These are phyloP conservation scores for Hyla sarda DNA, from an alignment of 2,113 vertebrate species.

Conservation along the genomic window DNA sequence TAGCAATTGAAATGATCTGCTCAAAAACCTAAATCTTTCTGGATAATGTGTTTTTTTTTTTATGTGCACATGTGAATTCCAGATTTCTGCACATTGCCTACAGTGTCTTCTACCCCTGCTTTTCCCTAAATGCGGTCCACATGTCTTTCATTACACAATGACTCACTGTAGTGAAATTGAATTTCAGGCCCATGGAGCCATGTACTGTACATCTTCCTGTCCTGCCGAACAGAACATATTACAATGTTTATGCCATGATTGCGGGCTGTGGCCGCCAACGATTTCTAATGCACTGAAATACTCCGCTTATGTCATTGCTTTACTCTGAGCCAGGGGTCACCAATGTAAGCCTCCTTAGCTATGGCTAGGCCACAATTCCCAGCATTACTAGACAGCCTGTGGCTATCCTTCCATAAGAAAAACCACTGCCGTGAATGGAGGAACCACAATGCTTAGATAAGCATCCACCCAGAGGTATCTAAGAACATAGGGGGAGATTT, in stretches of 20 bases:
- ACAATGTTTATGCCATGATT: background rate
- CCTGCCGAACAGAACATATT: background rate
- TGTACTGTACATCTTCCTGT: constrained; percentile 13
- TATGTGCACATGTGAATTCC: background rate
- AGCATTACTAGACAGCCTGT: background rate
- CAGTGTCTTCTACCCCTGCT: background rate
- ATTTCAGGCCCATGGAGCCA: background rate
- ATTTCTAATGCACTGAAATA: background rate
- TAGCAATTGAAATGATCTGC: background rate
- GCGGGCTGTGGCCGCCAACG: background rate
- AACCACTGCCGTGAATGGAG: no score
- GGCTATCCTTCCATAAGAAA: background rate
- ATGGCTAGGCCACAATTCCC: background rate
- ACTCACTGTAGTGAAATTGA: constrained; percentile 22
- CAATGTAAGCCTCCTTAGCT: background rate
- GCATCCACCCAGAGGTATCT: no score
- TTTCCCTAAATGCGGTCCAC: constrained; percentile 8
- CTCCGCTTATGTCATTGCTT: background rate
- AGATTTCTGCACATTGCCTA: background rate
- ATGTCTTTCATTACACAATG: constrained; percentile 43
- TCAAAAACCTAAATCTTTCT: background rate
- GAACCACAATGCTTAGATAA: no score
- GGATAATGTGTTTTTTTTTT: background rate
- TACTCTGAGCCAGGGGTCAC: background rate
- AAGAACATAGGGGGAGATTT: no score